A percentile compares a stretch with the other conserved stretches of the same genome.
These are phyloP conservation scores for Mystacides longicornis DNA, from an alignment of 2,888 invertebrate genomes.

Conservation along the genomic window DNA sequence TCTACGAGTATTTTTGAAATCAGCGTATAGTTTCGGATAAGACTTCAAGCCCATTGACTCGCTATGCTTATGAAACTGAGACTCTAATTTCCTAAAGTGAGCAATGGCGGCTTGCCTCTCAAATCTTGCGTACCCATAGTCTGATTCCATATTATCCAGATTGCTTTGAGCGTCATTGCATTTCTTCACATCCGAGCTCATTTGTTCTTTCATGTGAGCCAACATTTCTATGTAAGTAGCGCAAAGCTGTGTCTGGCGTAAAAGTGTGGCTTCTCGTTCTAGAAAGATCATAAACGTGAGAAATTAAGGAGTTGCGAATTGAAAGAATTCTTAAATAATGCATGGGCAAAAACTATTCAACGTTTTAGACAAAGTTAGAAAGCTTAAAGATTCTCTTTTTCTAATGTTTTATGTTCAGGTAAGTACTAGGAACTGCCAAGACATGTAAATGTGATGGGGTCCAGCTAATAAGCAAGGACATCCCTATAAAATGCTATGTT, in stretches of 20 bases:
- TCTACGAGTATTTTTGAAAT: conserved; percentile 9
- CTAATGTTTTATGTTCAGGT: too few species aligned
- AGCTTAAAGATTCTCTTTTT: too few species aligned
- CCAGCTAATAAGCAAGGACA: too few species aligned
- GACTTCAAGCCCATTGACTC: conserved; percentile 1
- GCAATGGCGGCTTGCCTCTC: not conserved
- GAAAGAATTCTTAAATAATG: too few species aligned
- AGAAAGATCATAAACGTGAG: not conserved
- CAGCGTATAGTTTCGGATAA: conserved; percentile 13
- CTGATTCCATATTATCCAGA: not conserved
- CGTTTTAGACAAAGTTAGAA: too few species aligned
- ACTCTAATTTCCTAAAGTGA: conserved; percentile 4
- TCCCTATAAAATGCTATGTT: too few species aligned
- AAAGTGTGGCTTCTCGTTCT: conserved; percentile 45
- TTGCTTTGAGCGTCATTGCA: conserved; percentile 37
- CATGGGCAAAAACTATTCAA: too few species aligned
- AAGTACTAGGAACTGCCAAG: too few species aligned
- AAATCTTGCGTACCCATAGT: not conserved
- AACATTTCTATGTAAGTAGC: conserved; percentile 40
- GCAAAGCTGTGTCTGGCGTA: conserved; percentile 41
- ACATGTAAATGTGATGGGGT: too few species aligned
- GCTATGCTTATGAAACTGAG: not conserved
- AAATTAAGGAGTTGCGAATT: too few species aligned
- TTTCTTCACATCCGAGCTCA: conserved; percentile 45
- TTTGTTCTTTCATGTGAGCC: conserved; percentile 46